A percentile compares a stretch with the other conserved stretches of the same genome.
phyloP scores from a whole-genome alignment of 2,888 invertebrate genomes.

The Diachrysia chrysitis region DNA sequence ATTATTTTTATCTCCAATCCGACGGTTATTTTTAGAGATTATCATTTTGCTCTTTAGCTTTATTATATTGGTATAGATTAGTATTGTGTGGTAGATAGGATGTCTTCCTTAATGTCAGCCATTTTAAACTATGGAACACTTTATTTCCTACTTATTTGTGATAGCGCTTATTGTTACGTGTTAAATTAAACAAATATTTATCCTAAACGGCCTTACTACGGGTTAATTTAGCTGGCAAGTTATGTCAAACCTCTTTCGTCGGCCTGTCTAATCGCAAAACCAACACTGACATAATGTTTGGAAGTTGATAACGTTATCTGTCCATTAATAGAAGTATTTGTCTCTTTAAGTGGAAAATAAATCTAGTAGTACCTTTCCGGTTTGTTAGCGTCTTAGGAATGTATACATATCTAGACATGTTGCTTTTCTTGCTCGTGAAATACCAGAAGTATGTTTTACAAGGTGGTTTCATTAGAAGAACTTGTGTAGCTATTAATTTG shows the following conservation, averaged over 20 bases:
- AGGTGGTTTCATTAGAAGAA: constrained; percentile 37
- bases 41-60: too few species aligned
- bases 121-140: not conserved
- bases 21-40: too few species aligned
- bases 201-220: not conserved
- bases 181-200: not conserved
- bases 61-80: too few species aligned
- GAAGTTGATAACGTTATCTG: constrained; percentile 52
- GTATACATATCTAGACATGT: constrained; percentile 32
- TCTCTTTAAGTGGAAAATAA: constrained; percentile 18
- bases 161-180: not conserved
- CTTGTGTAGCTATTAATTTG: constrained; percentile 40
- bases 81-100: constrained; percentile 28
- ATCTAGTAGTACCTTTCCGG: constrained; percentile 25
- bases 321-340: constrained; percentile 41
- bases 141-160: not conserved
- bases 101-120: not conserved
- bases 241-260: constrained; percentile 23
- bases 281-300: constrained; percentile 55
- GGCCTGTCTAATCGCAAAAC: constrained; percentile 28
- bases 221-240: not conserved
- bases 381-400: constrained; percentile 41
- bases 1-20: too few species aligned
- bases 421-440: constrained; percentile 29
- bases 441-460: constrained; percentile 36